Evolutionary conservation across 1,140 invertebrate species (phyloP), one percentile per base, ranked within the genome.

Genomic region (Polypedilum pembai): DNA sequence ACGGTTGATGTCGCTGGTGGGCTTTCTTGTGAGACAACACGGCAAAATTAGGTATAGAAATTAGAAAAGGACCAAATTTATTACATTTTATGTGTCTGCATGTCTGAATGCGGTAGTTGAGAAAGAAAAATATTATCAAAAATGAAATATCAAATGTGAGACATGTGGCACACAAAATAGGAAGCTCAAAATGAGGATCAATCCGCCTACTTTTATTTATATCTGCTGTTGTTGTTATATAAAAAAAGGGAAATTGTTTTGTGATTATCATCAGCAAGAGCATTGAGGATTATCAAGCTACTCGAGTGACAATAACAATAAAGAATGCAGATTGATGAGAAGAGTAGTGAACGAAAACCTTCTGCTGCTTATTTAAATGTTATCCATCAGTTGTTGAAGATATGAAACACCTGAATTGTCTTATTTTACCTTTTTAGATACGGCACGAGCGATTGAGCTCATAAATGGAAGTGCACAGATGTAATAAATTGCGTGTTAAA

Each of bases 121-220:
- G 45, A n/a, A 15, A 12, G 15, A 4, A 56, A 56, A 56, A 4
- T 12, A 56, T 56, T 56, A 56, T 56, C 45, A 56, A n/a, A 12
- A 56, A n/a, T 56, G 45, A 56, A 56, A 56, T 56, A 56, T 56
- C 45, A 56, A 56, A 56, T n/a, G n/a, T 56, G 45, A 56, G 12
- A 56, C 45, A 56, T 56, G 45, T 56, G 45, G 45, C 45, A 56
- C 45, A n/a, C 12, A 56, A 56, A 56, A 56, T n/a, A 56, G 45
- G 45, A 56, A 56, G n/a, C 45, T 33, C 45, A 56, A 56, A 56
- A 56, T 33, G 24, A 56, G 45, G n/a, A 56, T 56, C 45, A 56
- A 56, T 56, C 8, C 45, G 45, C 45, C 45, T n/a, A 56, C 45
- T 56, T 56, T 56, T n/a, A 56, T 56, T 56, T 56, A 12, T 56